Base-by-base conservation (phyloP, 2,888 invertebrate genomes). In the Celastrina argiolus region DNA sequence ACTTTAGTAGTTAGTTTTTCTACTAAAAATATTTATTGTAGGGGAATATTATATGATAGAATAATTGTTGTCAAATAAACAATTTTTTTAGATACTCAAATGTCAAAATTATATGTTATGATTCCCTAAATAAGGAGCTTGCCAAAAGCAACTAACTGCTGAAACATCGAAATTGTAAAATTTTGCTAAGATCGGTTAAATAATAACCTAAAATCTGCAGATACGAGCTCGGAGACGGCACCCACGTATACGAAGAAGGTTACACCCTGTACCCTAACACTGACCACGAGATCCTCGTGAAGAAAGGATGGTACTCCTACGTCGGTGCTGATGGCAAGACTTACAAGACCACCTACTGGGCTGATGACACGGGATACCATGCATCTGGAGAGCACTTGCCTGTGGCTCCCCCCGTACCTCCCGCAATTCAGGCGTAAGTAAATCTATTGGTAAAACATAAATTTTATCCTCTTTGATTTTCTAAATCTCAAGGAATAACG, bases 221-320 rank as follows among this genome's bases (percentile, higher is more conserved):
- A 74, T 89, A 90, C 78, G 78, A 90, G 70, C 82, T 87, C 67
- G 82, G 79, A 1, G 91, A 92, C 65, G 91, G 91, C 16, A 91
- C 91, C 0, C 84, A 85, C 71, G 91, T 91, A 0, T 81, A 82
- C 3, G 91, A 92, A 72, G 81, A 88, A 75, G 92, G 92, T 2
- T 92, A 85, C 76, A 77, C 78, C 70, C 76, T 81, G 3, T 80
- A 88, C 74, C 82, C 84, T 0, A 82, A 81, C 36, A 80, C 82
- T 0, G 79, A 81, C 0, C 76, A 85, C n/a, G 87, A 88, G 67
- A 88, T 81, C 69, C 71, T 87, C 1, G 91, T 92, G 64, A 91
- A 92, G 80, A 86, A 83, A 64, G 92, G 92, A 66, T 92, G 87
- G 82, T 92, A 92, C 74, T 87, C 88, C 0, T 91, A 77, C 78